Evolutionary conservation across 2,113 vertebrate genomes (phyloP), one percentile per base, ranked within the genome.

Genomic region (Cynoglossus semilaevis): DNA sequence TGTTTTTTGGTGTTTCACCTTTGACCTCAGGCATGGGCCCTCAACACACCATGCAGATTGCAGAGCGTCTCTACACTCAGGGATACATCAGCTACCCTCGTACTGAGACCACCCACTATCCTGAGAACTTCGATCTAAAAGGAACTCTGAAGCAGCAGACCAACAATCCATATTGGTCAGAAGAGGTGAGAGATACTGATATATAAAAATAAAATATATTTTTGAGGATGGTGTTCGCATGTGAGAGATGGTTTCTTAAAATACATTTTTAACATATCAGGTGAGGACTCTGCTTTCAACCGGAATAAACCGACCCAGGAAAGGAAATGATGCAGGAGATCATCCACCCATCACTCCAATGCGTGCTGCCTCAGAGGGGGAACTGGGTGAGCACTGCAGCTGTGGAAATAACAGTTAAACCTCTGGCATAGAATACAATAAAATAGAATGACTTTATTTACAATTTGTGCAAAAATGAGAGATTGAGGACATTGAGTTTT

Each of bases 51-150:
- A 99, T 99, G 97, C 97, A 99, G 83, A 92, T 94, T 13, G 97
- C 97, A 7, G 97, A 99, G 80, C 92, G 96, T 8, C 90, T 99
- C 5, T 99, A 99, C 58, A 98, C 92, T 0, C 96, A 98, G 74
- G 97, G 97, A 29, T 99, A 97, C 61, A 99, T 99, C 82, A 99
- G 97, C 87, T 99, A 98, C 85, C 97, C 97, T 2, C 93, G 97
- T 12, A 99, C 97, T 5, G 96, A 99, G 89, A 99, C 97, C 0
- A 98, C 95, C 7, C 94, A 98, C 67, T 99, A 99, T 65, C 94
- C 94, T 0, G 95, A 96, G 57, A 97, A 95, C 87, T 99, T 98
- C 34, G 96, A 99, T 83, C 90, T 99, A 67, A 97, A 96, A 80
- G 93, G 92, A 14, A 88, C 92, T 2, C 90, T 98, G 59, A 91